Evolutionary conservation across 1,140 invertebrate genomes (phyloP).

Genomic region (Samia ricini): DNA sequence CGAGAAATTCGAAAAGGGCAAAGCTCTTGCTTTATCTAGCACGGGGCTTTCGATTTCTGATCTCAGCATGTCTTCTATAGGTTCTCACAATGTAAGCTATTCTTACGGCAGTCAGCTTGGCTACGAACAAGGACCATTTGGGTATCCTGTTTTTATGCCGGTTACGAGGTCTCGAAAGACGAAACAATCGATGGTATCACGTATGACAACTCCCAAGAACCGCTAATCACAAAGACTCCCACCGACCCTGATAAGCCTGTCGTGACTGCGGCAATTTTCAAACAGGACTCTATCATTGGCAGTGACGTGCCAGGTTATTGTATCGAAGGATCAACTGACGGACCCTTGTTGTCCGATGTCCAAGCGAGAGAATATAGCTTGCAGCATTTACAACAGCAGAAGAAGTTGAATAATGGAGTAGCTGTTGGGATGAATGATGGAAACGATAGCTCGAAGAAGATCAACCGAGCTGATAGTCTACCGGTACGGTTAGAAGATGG

Average conservation of each 20-base stretch:
- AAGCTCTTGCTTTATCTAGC: slow-evolving; percentile 75
- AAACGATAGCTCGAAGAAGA: slow-evolving; percentile 52
- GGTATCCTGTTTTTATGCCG: slow-evolving; percentile 81
- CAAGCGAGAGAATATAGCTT: slow-evolving; percentile 72
- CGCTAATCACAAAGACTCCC: slow-evolving; percentile 66
- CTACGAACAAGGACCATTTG: slow-evolving; percentile 85
- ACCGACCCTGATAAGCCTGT: slow-evolving; percentile 80
- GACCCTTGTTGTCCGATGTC: slow-evolving; percentile 71
- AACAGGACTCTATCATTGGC: slow-evolving; percentile 78
- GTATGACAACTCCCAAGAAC: slow-evolving; percentile 69
- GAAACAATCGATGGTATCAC: slow-evolving; percentile 64
- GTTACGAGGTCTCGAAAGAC: slow-evolving; percentile 78
- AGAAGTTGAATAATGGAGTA: slow-evolving; percentile 66
- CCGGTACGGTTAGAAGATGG: slow-evolving; percentile 59
- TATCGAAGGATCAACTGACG: slow-evolving; percentile 73
- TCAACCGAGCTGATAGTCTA: slow-evolving; percentile 63
- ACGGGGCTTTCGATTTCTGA: slow-evolving; percentile 88
- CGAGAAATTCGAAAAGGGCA: slow-evolving; percentile 50
- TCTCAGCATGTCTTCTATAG: slow-evolving; percentile 83
- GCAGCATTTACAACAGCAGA: slow-evolving; percentile 67
- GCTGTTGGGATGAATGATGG: slow-evolving; percentile 57
- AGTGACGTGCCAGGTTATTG: slow-evolving; percentile 68
- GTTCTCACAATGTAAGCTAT: slow-evolving; percentile 84
- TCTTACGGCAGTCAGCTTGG: slow-evolving; percentile 87
- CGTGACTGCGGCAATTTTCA: slow-evolving; percentile 82